phyloP scores from a whole-genome alignment of 2,113 vertebrate genomes.

The Mormoops blainvillei region DNA sequence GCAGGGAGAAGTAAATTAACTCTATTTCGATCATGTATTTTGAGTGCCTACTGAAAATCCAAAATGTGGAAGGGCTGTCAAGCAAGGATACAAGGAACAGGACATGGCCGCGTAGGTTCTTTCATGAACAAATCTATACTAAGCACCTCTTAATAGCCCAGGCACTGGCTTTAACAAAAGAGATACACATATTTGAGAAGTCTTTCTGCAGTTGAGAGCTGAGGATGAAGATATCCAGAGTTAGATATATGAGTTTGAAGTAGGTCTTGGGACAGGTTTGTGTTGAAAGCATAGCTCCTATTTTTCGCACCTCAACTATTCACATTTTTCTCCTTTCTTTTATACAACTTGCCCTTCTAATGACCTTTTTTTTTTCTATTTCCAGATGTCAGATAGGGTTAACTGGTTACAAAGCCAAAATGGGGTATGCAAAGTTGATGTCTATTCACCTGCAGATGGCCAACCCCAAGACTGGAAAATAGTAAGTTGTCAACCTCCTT shows the following conservation, averaged over 20 bases:
- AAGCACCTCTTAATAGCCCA: background rate
- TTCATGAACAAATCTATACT: background rate
- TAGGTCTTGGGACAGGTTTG: background rate
- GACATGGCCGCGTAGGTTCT: background rate
- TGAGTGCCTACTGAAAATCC: background rate
- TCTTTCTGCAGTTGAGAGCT: background rate
- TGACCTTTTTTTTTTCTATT: background rate
- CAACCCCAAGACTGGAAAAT: constrained; percentile 51
- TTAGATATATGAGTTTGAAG: background rate
- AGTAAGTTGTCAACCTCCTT: constrained; percentile 15
- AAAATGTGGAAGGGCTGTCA: background rate
- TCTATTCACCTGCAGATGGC: constrained; percentile 39
- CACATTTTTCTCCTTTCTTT: background rate
- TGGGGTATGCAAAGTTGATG: constrained; percentile 68
- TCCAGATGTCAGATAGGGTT: constrained; percentile 62
- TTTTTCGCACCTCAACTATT: background rate
- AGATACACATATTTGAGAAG: background rate
- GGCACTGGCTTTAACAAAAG: background rate
- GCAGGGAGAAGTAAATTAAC: background rate
- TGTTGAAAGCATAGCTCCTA: background rate
- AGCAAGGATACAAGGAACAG: background rate
- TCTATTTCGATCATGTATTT: background rate
- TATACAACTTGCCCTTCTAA: background rate
- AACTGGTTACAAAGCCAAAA: constrained; percentile 70
- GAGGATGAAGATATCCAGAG: background rate